Conservation (phyloP, 2,113 vertebrate genomes). For the Herpetotheres cachinnans region DNA sequence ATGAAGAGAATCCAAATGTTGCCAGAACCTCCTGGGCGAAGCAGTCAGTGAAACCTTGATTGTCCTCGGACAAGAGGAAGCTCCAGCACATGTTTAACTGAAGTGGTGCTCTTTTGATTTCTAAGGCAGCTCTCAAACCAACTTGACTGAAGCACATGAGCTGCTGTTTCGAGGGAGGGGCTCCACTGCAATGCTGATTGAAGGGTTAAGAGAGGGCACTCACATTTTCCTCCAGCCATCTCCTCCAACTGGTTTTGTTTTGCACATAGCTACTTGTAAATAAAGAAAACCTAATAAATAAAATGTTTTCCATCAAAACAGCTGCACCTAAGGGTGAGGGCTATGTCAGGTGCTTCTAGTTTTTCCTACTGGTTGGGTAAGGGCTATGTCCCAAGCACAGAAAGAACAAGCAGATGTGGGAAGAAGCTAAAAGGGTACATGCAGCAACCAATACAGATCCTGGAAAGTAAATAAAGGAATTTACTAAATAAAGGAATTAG, state of each 20-base stretch:
- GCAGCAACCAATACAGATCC: background rate
- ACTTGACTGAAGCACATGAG: background rate
- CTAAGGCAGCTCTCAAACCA: background rate
- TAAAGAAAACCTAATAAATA: background rate
- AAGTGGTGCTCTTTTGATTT: background rate
- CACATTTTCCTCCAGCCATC: background rate
- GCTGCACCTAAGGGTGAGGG: background rate
- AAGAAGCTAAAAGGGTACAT: background rate
- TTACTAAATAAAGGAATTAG: background rate
- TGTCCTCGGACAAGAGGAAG: background rate
- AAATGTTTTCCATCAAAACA: background rate
- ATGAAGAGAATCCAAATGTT: background rate
- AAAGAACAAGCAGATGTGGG: background rate
- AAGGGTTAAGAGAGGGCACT: background rate
- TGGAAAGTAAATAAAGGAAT: background rate
- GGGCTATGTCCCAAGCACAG: background rate
- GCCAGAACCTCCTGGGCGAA: background rate
- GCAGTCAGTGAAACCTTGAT: background rate
- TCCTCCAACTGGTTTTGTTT: background rate
- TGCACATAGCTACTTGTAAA: background rate
- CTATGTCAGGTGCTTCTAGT: background rate
- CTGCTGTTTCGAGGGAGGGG: background rate
- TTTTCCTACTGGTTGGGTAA: background rate
- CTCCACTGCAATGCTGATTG: background rate
- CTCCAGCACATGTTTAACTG: background rate